Evolutionary conservation across 2,888 invertebrate species (phyloP).

Genomic region (Sphinx pinastri): DNA sequence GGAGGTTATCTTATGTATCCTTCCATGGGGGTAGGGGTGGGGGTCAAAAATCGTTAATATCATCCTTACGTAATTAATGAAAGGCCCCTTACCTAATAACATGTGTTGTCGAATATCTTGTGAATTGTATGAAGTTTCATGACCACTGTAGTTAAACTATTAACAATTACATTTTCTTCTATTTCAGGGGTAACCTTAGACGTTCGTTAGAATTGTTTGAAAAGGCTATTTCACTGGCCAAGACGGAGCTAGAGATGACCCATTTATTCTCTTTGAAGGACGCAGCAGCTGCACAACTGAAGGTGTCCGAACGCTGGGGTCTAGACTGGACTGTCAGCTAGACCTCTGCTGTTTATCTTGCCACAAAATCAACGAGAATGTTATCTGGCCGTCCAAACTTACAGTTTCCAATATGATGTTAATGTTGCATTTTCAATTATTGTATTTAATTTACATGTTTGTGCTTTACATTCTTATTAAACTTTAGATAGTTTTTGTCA

Average conservation of each 20-base stretch:
- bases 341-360: constrained; percentile 46
- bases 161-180: neutral
- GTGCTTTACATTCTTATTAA: constrained; percentile 28
- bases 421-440: constrained; percentile 35
- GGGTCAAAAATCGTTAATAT: no score
- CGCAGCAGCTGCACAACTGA: constrained; percentile 94
- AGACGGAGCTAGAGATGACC: constrained; percentile 94
- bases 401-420: constrained; percentile 35
- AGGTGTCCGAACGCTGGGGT: constrained; percentile 90
- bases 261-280: constrained; percentile 95
- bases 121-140: neutral
- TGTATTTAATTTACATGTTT: constrained; percentile 31
- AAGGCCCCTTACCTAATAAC: no score
- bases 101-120: no score
- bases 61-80: no score
- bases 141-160: neutral
- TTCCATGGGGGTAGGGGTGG: no score
- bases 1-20: no score
- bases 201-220: constrained; percentile 94
- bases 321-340: constrained; percentile 84
- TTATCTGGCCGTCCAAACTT: constrained; percentile 58
- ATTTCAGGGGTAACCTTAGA: constrained; percentile 90
- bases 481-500: constrained; percentile 23
- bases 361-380: constrained; percentile 60
- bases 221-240: constrained; percentile 93